These are phyloP conservation scores for Otolemur garnettii DNA, from an alignment of 2,113 vertebrate genomes.

Conservation along the genomic window DNA sequence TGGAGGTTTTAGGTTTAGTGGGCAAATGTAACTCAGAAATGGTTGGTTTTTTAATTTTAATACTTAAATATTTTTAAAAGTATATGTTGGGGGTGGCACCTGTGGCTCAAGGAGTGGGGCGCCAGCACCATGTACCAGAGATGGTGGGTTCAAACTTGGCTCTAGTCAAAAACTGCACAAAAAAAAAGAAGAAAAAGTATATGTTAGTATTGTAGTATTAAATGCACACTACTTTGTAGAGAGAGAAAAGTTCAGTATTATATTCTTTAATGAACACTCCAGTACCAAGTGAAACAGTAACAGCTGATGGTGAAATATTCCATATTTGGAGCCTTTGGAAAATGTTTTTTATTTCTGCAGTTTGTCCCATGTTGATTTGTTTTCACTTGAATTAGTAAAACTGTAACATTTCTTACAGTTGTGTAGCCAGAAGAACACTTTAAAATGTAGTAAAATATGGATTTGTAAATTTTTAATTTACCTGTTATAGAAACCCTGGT, in stretches of 20 bases:
- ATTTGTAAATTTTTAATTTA: not conserved
- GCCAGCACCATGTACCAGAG: too few species aligned
- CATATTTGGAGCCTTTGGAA: not conserved
- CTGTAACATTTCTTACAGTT: not conserved
- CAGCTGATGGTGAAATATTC: not conserved
- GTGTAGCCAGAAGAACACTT: not conserved
- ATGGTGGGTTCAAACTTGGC: too few species aligned
- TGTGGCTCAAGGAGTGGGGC: too few species aligned
- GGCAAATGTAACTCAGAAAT: not conserved
- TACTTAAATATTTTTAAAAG: not conserved
- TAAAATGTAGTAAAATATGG: not conserved
- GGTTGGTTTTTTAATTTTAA: not conserved
- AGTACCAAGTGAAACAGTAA: not conserved
- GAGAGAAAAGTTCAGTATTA: not conserved
- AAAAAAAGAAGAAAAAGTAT: not conserved
- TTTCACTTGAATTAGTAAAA: slow-evolving; percentile 19
- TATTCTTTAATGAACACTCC: not conserved
- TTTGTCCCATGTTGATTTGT: not conserved
- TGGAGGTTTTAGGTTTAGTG: slow-evolving; percentile 23
- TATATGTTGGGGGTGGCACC: not conserved
- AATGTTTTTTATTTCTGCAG: not conserved
- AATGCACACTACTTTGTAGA: not conserved
- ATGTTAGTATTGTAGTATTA: not conserved
- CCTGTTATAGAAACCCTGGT: not conserved
- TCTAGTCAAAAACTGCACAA: too few species aligned